Evolutionary conservation across 2,797 vertebrate species (phyloP), one percentile per base, ranked within the genome.

Genomic region (Sebastes trivittatus): DNA sequence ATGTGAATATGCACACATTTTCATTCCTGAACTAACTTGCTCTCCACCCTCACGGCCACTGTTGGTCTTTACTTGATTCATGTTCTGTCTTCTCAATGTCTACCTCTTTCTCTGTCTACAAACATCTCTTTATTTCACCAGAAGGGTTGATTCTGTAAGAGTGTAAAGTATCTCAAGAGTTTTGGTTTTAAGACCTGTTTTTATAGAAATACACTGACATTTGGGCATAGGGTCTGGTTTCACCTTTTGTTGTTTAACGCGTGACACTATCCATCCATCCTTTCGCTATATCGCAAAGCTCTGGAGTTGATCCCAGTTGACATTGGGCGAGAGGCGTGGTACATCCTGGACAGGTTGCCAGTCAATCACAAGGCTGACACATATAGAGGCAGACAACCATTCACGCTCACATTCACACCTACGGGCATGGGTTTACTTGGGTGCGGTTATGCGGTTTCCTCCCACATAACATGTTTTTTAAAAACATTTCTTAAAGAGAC

Each of bases 1-100:
- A 88, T 83, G 81, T 71, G 11, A 65, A 83, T 55, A 62, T 61
- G 6, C 25, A 20, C 34, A 62, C 72, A 25, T 63, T 70, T 66
- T 66, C 61, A 64, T 68, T 59, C 9, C 61, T 83, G 10, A 16
- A 7, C 22, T 34, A 64, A 23, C 30, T 29, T 60, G 22, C 72
- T 55, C 27, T 67, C 13, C 9, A 56, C 38, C 42, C 69, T 42
- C 29, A 13, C 2, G 0, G n/a, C 58, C 6, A 29, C 46, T 9
- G 72, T 25, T 38, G 27, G n/a, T 75, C 7, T 54, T 71, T 63
- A 20, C 13, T 14, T 32, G 25, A 5, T 81, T 63, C 23, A 36
- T 72, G 16, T 56, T 72, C 18, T 70, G 4, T 34, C 25, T 54
- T 82, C 13, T 73, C 13, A 8, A 22, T 67, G 3, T 73, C n/a